Evolutionary conservation across 2,797 vertebrate species (phyloP).

Genomic region (Alca torda): DNA sequence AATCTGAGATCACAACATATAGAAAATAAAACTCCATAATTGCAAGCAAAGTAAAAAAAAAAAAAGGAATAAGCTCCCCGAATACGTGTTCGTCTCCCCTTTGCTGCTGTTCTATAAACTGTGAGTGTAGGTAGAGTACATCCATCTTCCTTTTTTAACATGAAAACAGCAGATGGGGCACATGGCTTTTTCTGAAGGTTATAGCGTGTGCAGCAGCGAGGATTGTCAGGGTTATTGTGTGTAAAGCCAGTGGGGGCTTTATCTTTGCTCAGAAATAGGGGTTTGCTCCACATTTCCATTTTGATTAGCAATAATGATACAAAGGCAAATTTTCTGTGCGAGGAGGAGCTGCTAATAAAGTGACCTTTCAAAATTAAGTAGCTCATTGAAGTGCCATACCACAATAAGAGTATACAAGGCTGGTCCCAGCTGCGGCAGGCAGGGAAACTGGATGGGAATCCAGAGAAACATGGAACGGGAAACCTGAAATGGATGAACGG

Average conservation of each 20-base stretch:
- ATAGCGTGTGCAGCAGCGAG: slow-evolving; percentile 13
- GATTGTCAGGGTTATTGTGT: slow-evolving; percentile 63
- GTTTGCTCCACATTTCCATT: slow-evolving; percentile 65
- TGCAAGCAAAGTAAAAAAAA: neutral
- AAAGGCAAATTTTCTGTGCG: slow-evolving; percentile 57
- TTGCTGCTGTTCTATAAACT: neutral
- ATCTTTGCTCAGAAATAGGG: slow-evolving; percentile 38
- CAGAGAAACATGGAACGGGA: neutral
- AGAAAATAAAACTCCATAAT: neutral
- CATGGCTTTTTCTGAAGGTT: slow-evolving; percentile 55
- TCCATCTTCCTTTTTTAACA: slow-evolving; percentile 51
- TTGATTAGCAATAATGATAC: slow-evolving; percentile 65
- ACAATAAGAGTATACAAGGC: slow-evolving; percentile 6
- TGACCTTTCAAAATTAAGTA: slow-evolving; percentile 67
- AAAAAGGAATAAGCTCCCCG: neutral
- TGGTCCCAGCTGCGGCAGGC: slow-evolving; percentile 45
- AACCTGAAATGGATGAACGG: neutral
- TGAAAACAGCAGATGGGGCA: slow-evolving; percentile 62
- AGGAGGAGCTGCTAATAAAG: slow-evolving; percentile 66
- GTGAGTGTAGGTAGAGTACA: slow-evolving; percentile 7
- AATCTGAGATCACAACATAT: neutral
- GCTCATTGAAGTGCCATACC: slow-evolving; percentile 43
- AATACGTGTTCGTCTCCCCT: neutral
- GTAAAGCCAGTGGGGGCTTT: slow-evolving; percentile 54
- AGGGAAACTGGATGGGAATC: neutral